Base-by-base conservation (phyloP, 2,797 vertebrate genomes). In the Alauda arvensis region DNA sequence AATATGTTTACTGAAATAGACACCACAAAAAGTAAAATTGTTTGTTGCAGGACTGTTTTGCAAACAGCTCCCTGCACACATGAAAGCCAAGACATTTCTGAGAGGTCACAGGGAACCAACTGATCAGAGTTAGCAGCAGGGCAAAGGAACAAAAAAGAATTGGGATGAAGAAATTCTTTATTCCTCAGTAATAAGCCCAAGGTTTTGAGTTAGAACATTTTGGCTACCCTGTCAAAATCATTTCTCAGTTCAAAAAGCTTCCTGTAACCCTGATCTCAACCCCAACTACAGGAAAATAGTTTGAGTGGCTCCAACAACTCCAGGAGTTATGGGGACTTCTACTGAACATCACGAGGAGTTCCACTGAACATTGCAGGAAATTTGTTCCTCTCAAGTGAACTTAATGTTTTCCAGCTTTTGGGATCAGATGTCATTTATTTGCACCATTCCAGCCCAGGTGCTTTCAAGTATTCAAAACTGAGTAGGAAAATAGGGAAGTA, bases 351-450 rank as follows among this genome's bases (percentile, higher is more conserved):
- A 82, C 28, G 57, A 93, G 57, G 57, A 78, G 55, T 85, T 87
- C 45, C 51, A 59, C 1, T 61, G 71, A 91, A 67, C 71, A 76
- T 48, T 20, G 16, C 37, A 89, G 51, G 80, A 90, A 85, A 87
- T 90, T 92, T 83, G 56, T 90, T 93, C 63, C 56, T 88, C 86
- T 63, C 57, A 70, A 81, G 40, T 71, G n/a, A 78, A 67, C 33
- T 60, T 89, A 83, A 89, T 67, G 29, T 24, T 65, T 91, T 85
- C 77, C 79, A 88, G 87, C 60, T 85, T 91, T 83, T 57, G 45
- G 70, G 18, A 87, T 93, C 70, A 85, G 82, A 79, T 90, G 83
- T 55, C 77, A 65, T 89, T 83, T 88, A 79, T 93, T 93, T 90
- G 57, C 70, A 76, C 70, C 86, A 67, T 85, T 93, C 57, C 46